These are phyloP conservation scores for Gymnarchus niloticus DNA, from an alignment of 2,113 vertebrate genomes.

Conservation along the genomic window DNA sequence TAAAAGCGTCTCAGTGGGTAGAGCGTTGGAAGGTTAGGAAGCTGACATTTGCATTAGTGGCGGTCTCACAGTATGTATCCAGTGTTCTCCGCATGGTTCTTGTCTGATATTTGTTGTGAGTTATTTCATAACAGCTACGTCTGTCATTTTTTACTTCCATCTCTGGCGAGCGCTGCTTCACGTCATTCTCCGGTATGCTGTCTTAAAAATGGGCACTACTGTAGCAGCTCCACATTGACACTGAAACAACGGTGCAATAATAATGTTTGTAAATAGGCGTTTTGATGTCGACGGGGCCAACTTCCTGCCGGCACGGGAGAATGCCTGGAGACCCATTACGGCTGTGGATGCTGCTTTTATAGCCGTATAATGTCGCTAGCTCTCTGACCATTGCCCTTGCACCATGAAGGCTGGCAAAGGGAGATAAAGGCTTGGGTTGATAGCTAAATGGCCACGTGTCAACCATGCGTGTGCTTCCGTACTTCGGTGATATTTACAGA, in stretches of 20 bases:
- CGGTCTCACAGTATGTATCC: not conserved
- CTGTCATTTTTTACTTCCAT: not conserved
- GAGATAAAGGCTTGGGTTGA: slow-evolving; percentile 7
- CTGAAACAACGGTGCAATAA: not conserved
- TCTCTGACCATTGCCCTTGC: not conserved
- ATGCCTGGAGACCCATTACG: not conserved
- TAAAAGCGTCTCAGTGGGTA: not conserved
- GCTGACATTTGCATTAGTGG: slow-evolving; percentile 10
- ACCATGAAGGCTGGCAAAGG: not conserved
- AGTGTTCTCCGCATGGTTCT: not conserved
- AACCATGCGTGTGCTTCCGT: not conserved
- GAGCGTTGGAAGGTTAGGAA: not conserved
- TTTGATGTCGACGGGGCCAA: not conserved
- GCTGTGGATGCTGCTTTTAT: not conserved
- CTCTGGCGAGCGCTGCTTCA: not conserved
- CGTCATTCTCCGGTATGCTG: not conserved
- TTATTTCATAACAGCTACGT: not conserved
- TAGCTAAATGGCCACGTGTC: not conserved
- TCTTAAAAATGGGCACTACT: not conserved
- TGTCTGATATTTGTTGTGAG: slow-evolving; percentile 8
- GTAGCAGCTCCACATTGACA: not conserved
- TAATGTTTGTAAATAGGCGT: not conserved
- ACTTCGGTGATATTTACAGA: not conserved
- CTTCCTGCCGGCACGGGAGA: not conserved
- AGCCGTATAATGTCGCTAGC: not conserved